Conservation (phyloP, 1,140 invertebrate species). For the Phenacoccus solenopsis region DNA sequence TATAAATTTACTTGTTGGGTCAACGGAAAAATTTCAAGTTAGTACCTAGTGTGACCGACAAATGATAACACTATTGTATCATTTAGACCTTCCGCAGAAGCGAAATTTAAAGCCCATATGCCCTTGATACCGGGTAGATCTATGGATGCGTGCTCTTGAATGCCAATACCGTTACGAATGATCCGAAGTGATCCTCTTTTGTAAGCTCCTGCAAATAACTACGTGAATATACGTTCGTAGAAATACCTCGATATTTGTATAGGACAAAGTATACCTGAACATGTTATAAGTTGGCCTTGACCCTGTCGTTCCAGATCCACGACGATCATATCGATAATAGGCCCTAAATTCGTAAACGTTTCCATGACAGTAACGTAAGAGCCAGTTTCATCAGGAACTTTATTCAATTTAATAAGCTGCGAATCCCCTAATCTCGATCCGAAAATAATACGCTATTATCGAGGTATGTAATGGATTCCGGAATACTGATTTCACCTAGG, state of each 20-base stretch:
- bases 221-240: not conserved
- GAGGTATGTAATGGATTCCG: slow-evolving; percentile 96
- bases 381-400: slow-evolving; percentile 67
- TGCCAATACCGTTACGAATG: slow-evolving; percentile 94
- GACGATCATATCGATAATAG: slow-evolving; percentile 95
- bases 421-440: slow-evolving; percentile 94
- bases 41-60: slow-evolving; percentile 76
- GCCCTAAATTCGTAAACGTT: slow-evolving; percentile 91
- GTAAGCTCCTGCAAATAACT: slow-evolving; percentile 53
- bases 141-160: slow-evolving; percentile 93
- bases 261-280: slow-evolving; percentile 76
- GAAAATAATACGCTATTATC: slow-evolving; percentile 97
- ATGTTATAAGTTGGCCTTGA: slow-evolving; percentile 95
- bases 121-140: slow-evolving; percentile 95
- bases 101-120: slow-evolving; percentile 85
- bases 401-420: slow-evolving; percentile 83
- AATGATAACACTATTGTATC: slow-evolving; percentile 87
- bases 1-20: not conserved
- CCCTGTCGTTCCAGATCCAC: slow-evolving; percentile 93
- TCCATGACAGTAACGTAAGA: slow-evolving; percentile 92
- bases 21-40: not conserved
- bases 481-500: slow-evolving; percentile 86
- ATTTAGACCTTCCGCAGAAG: slow-evolving; percentile 46
- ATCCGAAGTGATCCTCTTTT: slow-evolving; percentile 95
- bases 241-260: not conserved